Conservation (phyloP, 2,113 vertebrate species). For the Chloropsis hardwickii region DNA sequence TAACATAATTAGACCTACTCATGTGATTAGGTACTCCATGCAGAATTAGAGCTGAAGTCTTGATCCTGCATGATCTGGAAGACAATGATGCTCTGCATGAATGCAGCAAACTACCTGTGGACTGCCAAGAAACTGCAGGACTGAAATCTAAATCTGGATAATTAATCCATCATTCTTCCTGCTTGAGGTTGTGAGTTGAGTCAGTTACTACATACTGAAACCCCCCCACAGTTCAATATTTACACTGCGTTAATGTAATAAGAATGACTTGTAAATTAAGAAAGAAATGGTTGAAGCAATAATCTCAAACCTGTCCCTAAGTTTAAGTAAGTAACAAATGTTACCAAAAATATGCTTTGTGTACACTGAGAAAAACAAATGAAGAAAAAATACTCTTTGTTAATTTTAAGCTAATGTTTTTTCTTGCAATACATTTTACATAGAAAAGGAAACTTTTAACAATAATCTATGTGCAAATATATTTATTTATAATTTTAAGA, state of each 20-base stretch:
- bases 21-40: not conserved
- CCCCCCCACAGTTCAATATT: not conserved
- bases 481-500: not conserved
- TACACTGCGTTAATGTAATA: not conserved
- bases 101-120: not conserved
- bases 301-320: not conserved
- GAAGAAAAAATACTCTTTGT: not conserved
- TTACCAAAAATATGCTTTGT: not conserved
- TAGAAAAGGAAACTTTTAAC: not conserved
- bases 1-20: slow-evolving; percentile 18
- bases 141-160: slow-evolving; percentile 31
- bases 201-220: not conserved
- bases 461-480: not conserved
- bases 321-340: not conserved
- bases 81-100: not conserved
- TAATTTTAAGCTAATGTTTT: not conserved
- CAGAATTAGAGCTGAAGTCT: slow-evolving; percentile 7
- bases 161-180: slow-evolving; percentile 41
- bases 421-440: not conserved
- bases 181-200: not conserved
- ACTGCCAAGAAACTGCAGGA: slow-evolving; percentile 40
- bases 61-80: not conserved
- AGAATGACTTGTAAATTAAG: not conserved
- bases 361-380: not conserved
- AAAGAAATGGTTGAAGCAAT: not conserved